A percentile compares a stretch with the other conserved stretches of the same genome.
These are phyloP conservation scores for Tympanuchus pallidicinctus DNA, from an alignment of 2,113 vertebrate species.

Conservation along the genomic window DNA sequence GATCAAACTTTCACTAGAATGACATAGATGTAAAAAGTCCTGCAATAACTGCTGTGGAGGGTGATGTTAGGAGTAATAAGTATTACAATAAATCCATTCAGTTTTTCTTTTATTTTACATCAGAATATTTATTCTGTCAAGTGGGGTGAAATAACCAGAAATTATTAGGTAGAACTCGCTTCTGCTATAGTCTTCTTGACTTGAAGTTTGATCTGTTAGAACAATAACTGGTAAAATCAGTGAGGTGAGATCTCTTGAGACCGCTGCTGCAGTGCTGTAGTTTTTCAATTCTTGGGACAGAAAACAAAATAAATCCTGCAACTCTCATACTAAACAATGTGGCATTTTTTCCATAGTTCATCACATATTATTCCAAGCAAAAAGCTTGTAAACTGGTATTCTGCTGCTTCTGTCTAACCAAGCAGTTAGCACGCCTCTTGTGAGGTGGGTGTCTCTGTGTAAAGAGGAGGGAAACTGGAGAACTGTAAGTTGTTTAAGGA, in stretches of 20 bases:
- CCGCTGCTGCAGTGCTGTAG: neutral
- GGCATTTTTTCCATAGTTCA: neutral
- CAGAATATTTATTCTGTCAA: neutral
- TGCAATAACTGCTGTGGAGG: neutral
- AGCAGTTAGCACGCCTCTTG: neutral
- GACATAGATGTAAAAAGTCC: neutral
- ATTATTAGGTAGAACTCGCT: neutral
- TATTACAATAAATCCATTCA: neutral
- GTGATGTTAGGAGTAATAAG: neutral
- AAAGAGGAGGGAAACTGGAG: neutral
- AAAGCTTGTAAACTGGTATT: neutral
- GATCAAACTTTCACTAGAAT: neutral
- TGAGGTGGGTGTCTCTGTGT: neutral
- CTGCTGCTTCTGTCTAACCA: neutral
- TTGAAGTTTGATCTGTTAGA: neutral
- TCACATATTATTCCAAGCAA: neutral
- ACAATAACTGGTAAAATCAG: neutral
- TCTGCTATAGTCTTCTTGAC: neutral
- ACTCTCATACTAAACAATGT: neutral
- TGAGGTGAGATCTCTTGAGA: neutral
- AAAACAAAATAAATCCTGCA: neutral
- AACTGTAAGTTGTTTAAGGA: neutral
- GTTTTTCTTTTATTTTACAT: neutral
- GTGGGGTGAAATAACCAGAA: neutral
- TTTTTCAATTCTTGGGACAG: neutral